Evolutionary conservation across 2,888 invertebrate species (phyloP), one percentile per base, ranked within the genome.

Genomic region (Tipula helvola): DNA sequence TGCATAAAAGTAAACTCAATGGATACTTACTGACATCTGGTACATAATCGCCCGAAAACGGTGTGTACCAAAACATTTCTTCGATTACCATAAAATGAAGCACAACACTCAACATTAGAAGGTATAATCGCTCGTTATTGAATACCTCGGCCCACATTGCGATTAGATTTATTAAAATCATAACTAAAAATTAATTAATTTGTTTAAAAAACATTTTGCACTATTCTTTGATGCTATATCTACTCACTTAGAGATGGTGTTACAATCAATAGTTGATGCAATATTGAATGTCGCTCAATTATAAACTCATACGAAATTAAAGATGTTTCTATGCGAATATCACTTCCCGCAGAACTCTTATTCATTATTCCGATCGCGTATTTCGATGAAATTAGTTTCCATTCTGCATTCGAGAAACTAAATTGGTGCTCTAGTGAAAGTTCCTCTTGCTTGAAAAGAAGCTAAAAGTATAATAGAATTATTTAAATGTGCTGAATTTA

Each of bases 101-200:
- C 85, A 94, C 92, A n/a, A 95, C 91, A 89, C 94, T 94, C 83
- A 94, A 92, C 88, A 93, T 92, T 83, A 93, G 91, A 57, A 95
- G 89, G 42, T 92, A 89, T 36, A 95, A 89, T 87, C 95, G 91
- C 85, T 94, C 93, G 84, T 92, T 90, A 86, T 93, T 93, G 87
- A 92, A 92, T 0, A 94, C 92, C 88, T 94, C 93, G 88, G 95
- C 89, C 89, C 93, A 92, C 85, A 95, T 89, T 0, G 94, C 92
- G 13, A 93, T 91, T 86, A 95, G 88, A 8, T 95, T 94, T 28
- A 95, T 90, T 5, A 93, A 87, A 84, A 94, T 92, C 87, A 94
- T 90, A 41, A 93, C 93, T 93, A 86, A 10, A 89, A 89, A 83
- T 94, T 92, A 88, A 2, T 93, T 92, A 83, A 93, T 91, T 83